Conservation (phyloP, 2,113 vertebrate genomes). For the Tyto alba region DNA sequence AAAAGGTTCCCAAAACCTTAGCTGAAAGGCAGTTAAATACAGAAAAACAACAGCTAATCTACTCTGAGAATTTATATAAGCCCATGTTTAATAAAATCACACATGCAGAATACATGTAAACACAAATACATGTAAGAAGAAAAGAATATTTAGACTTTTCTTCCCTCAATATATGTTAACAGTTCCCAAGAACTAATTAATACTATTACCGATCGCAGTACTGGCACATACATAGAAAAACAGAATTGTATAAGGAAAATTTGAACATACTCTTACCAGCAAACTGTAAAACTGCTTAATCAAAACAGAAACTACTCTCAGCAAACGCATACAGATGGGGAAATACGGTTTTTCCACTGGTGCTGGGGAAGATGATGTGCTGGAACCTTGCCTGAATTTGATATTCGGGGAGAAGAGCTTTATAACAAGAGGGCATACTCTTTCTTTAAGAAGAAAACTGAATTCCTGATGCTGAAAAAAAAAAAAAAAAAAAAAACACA, state of each 20-base stretch:
- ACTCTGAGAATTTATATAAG: not conserved
- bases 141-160: not conserved
- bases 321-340: slow-evolving; percentile 97
- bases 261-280: slow-evolving; percentile 77
- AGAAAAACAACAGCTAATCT: not conserved
- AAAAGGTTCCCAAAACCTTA: not conserved
- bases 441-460: slow-evolving; percentile 97
- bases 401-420: slow-evolving; percentile 99
- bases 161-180: not conserved
- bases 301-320: slow-evolving; percentile 95
- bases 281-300: slow-evolving; percentile 98
- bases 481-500: slow-evolving; percentile 45
- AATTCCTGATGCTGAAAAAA: slow-evolving; percentile 93
- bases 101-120: not conserved
- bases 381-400: slow-evolving; percentile 95
- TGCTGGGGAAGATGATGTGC: slow-evolving; percentile 85
- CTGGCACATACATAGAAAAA: not conserved
- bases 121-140: not conserved
- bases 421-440: slow-evolving; percentile 97
- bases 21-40: not conserved
- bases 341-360: slow-evolving; percentile 98
- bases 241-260: not conserved
- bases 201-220: not conserved
- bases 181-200: not conserved
- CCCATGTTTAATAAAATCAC: not conserved